These are phyloP conservation scores for Dunckerocampus dactyliophorus DNA, from an alignment of 2,113 vertebrate species.

Conservation along the genomic window DNA sequence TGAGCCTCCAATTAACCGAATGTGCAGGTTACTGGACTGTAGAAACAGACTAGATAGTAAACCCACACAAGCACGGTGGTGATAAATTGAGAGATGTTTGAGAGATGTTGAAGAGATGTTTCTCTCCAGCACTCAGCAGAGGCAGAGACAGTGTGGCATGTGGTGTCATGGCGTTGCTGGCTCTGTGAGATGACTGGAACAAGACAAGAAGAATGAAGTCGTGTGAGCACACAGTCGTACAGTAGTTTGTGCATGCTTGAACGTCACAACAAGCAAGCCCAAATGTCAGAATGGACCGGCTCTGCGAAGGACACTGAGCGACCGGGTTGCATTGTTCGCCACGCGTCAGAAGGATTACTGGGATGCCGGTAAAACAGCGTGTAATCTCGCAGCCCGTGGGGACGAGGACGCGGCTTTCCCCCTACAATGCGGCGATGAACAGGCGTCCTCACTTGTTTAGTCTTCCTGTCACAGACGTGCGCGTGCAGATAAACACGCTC, in stretches of 20 bases:
- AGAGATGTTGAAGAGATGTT: too few species aligned
- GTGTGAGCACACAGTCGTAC: too few species aligned
- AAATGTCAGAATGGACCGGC: constrained; percentile 71
- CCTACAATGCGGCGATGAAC: constrained; percentile 53
- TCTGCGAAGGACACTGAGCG: constrained; percentile 72
- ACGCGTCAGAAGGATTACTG: constrained; percentile 71
- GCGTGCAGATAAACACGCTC: constrained; percentile 29
- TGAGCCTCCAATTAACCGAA: too few species aligned
- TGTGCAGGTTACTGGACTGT: too few species aligned
- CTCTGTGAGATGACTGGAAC: too few species aligned
- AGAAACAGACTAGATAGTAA: too few species aligned
- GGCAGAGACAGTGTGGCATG: too few species aligned
- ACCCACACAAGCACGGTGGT: too few species aligned
- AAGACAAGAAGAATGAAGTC: too few species aligned
- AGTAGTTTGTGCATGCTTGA: neutral
- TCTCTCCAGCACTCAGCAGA: too few species aligned
- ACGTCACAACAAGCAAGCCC: constrained; percentile 55
- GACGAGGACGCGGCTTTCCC: constrained; percentile 60
- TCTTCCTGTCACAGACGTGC: constrained; percentile 40
- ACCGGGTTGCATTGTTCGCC: constrained; percentile 62
- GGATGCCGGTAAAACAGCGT: constrained; percentile 67
- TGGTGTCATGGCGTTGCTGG: too few species aligned
- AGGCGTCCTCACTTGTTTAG: constrained; percentile 59
- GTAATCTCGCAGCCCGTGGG: constrained; percentile 73
- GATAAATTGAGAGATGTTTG: too few species aligned